Percentiles rank a stretch among this genome's conserved stretches.
These are phyloP conservation scores for Lacerta agilis DNA, from an alignment of 2,797 vertebrate genomes.

Conservation along the genomic window DNA sequence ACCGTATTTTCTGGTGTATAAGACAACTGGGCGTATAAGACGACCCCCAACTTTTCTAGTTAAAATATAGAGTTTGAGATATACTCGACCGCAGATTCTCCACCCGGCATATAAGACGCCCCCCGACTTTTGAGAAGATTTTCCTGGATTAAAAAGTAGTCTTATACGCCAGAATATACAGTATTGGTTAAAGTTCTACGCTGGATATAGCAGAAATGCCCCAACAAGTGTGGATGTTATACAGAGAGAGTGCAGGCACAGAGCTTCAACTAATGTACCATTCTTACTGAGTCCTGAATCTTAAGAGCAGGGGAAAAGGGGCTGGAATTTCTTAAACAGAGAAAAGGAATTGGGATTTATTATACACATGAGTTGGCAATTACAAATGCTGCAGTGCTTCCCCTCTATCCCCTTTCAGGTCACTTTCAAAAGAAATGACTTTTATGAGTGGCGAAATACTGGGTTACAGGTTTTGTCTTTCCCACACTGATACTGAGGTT, in stretches of 20 bases:
- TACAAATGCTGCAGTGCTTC: background rate
- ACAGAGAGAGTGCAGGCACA: background rate
- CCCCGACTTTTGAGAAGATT: too few relatives aligned
- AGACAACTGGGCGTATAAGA: too few relatives aligned
- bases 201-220: background rate
- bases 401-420: background rate
- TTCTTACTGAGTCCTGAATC: too few relatives aligned
- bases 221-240: background rate
- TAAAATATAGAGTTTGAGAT: too few relatives aligned
- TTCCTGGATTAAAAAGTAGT: too few relatives aligned
- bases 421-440: background rate
- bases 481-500: conserved; percentile 28
- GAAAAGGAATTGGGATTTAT: background rate
- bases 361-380: background rate
- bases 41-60: too few relatives aligned
- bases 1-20: too few relatives aligned
- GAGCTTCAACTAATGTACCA: conserved; percentile 12
- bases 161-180: too few relatives aligned
- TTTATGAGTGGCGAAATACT: conserved; percentile 1
- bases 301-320: background rate
- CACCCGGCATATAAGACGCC: too few relatives aligned
- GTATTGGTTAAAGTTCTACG: background rate
- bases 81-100: too few relatives aligned
- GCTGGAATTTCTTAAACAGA: conserved; percentile 11
- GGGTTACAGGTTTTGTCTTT: conserved; percentile 23